Percentiles rank a stretch among this genome's conserved stretches.
phyloP scores from a whole-genome alignment of 1,140 invertebrate species.

The Anadara kagoshimensis region DNA sequence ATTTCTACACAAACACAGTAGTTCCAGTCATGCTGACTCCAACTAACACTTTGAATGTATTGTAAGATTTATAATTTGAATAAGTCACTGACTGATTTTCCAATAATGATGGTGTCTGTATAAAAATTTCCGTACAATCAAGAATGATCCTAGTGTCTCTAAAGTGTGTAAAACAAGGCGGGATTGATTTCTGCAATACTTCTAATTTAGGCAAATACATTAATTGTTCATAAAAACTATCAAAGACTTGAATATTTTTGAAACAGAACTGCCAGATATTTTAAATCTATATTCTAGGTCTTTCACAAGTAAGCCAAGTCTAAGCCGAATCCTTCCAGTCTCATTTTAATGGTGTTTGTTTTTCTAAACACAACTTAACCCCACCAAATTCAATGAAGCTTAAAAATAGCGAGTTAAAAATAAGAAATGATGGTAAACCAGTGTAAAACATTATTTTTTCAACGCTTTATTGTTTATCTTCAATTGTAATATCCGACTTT shows the following conservation, averaged over 20 bases:
- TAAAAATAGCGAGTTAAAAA: conserved; percentile 7
- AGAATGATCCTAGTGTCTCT: conserved; percentile 32
- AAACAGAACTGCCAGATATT: conserved; percentile 20
- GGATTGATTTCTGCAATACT: background rate
- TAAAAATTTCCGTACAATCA: conserved; percentile 43
- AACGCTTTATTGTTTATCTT: too few species aligned
- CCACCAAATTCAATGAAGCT: background rate
- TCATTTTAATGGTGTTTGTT: background rate
- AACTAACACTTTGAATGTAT: conserved; percentile 37
- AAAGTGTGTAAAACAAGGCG: conserved; percentile 30
- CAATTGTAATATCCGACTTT: conserved; percentile 7
- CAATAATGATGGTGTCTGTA: conserved; percentile 41
- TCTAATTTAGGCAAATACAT: conserved; percentile 26
- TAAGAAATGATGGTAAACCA: background rate
- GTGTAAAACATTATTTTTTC: conserved; percentile 11
- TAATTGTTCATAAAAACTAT: conserved; percentile 7
- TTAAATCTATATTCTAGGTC: conserved; percentile 41
- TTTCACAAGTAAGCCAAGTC: conserved; percentile 34
- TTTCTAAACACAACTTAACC: conserved; percentile 1
- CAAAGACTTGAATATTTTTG: background rate
- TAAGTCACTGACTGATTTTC: conserved; percentile 27
- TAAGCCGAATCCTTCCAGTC: conserved; percentile 9
- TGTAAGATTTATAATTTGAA: conserved; percentile 37
- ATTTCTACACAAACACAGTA: conserved; percentile 25
- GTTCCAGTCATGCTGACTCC: conserved; percentile 32